Conservation (phyloP, 2,888 invertebrate genomes). For the Caenorhabditis macrosperma region DNA sequence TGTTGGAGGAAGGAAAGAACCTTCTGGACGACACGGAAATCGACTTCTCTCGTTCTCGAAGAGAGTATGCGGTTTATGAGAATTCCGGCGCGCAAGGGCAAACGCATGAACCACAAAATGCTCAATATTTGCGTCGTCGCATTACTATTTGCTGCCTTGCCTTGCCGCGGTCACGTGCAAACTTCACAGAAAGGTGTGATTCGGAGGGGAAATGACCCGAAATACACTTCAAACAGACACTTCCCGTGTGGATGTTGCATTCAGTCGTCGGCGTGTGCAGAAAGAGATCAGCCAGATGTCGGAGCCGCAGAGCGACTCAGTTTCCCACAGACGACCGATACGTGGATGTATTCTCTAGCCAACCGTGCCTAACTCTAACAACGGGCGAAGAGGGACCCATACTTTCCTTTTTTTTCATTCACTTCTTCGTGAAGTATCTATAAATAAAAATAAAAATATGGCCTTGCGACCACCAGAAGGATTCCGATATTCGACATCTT, state of each 20-base stretch:
- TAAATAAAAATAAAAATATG: too few species aligned
- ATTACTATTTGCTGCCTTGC: slow-evolving; percentile 49
- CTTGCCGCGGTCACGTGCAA: slow-evolving; percentile 43
- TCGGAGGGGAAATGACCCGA: slow-evolving; percentile 31
- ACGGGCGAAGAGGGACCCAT: too few species aligned
- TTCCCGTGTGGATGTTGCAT: background rate
- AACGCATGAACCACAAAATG: slow-evolving; percentile 39
- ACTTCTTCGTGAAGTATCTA: too few species aligned
- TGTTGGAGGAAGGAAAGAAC: slow-evolving; percentile 8
- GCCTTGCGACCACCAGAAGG: too few species aligned
- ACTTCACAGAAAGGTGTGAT: slow-evolving; percentile 36
- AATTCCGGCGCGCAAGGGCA: slow-evolving; percentile 7
- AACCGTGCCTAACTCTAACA: too few species aligned
- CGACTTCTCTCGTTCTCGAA: background rate
- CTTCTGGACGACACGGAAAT: slow-evolving; percentile 6
- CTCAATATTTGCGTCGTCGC: slow-evolving; percentile 52
- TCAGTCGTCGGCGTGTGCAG: slow-evolving; percentile 2
- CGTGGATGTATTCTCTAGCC: background rate
- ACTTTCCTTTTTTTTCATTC: too few species aligned
- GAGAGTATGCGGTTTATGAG: slow-evolving; percentile 21
- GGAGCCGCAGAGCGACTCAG: background rate
- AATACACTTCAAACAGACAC: slow-evolving; percentile 49
- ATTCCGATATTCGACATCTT: too few species aligned
- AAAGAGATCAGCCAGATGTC: background rate
- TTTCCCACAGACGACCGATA: background rate